A percentile compares a stretch with the other conserved stretches of the same genome.
Evolutionary conservation across 2,888 invertebrate species (phyloP).

Genomic region (Agrenia bidenticulata): DNA sequence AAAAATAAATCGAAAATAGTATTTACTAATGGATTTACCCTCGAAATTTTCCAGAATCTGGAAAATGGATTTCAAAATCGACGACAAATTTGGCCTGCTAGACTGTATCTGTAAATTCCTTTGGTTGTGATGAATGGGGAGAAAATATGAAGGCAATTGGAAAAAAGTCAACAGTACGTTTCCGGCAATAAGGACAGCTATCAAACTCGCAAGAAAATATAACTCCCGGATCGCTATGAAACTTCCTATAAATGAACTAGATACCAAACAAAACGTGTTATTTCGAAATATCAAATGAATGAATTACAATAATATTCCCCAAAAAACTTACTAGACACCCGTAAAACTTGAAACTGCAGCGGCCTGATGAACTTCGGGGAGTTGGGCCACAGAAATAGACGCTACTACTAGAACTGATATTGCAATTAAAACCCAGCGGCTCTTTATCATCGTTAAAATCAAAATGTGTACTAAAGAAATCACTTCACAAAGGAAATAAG

Average conservation of each 20-base stretch:
- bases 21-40: neutral
- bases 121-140: constrained; percentile 51
- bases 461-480: neutral
- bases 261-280: too few species aligned
- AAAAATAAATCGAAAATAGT: neutral
- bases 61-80: constrained; percentile 9
- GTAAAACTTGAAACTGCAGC: constrained; percentile 47
- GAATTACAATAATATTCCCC: neutral
- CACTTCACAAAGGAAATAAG: neutral
- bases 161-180: constrained; percentile 50
- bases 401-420: neutral
- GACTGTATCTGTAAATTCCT: neutral
- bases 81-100: neutral
- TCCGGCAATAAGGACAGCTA: constrained; percentile 49
- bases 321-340: constrained; percentile 49
- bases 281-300: neutral
- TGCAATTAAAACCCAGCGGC: neutral
- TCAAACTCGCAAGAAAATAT: constrained; percentile 46
- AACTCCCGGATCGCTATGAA: constrained; percentile 50
- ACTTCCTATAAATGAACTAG: constrained; percentile 49
- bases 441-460: neutral
- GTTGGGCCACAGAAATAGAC: constrained; percentile 23
- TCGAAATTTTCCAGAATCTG: constrained; percentile 19
- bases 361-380: constrained; percentile 52
- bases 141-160: constrained; percentile 50